Conservation (phyloP, 2,113 vertebrate genomes). For the Chionis minor region DNA sequence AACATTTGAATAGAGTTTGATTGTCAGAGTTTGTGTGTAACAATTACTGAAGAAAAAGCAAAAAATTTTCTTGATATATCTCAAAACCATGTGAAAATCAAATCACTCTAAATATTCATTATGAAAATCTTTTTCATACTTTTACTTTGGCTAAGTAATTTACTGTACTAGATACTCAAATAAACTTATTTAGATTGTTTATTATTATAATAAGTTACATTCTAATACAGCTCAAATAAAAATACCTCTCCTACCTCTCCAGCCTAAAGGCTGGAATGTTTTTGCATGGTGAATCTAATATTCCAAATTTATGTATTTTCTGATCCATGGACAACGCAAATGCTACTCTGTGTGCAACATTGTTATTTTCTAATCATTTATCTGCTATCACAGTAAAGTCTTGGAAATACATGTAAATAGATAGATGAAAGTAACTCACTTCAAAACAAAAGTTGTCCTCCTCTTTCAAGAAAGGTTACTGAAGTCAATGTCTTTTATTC, state of each 20-base stretch:
- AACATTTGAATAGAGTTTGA: neutral
- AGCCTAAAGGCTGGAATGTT: neutral
- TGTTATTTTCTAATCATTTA: neutral
- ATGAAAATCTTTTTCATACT: neutral
- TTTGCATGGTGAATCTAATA: neutral
- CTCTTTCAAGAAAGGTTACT: neutral
- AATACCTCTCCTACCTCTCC: neutral
- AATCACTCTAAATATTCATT: neutral
- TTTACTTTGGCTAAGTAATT: neutral
- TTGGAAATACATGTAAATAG: neutral
- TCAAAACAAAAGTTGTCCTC: neutral
- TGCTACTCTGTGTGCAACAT: neutral
- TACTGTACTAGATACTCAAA: neutral
- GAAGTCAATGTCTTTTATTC: neutral
- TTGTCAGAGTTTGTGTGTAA: neutral
- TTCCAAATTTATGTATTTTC: neutral
- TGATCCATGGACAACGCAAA: neutral
- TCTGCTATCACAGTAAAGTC: neutral
- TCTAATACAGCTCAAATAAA: neutral
- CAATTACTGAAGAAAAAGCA: neutral
- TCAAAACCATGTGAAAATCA: neutral
- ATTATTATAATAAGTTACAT: neutral
- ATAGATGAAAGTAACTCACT: neutral
- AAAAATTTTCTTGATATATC: neutral
- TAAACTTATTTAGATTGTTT: neutral